phyloP scores from a whole-genome alignment of 2,797 vertebrate genomes.

The Orestias chungarensis region DNA sequence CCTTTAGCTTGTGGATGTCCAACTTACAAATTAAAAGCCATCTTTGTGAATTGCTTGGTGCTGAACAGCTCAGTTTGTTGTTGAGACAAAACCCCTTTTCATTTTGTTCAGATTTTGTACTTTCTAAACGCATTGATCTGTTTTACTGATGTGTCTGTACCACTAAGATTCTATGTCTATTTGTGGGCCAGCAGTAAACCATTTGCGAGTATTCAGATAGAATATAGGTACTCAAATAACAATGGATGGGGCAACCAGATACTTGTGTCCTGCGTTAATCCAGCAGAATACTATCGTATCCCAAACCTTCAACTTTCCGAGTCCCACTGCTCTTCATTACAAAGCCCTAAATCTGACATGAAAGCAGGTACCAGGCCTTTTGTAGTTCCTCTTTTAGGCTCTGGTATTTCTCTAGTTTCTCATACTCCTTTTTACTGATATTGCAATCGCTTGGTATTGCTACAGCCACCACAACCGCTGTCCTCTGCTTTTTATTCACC shows the following conservation, averaged over 20 bases:
- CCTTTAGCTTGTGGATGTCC: conserved; percentile 51
- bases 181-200: conserved; percentile 6
- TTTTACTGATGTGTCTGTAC: conserved; percentile 45
- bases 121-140: conserved; percentile 41
- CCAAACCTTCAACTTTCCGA: conserved; percentile 32
- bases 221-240: conserved; percentile 58
- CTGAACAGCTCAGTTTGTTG: conserved; percentile 16
- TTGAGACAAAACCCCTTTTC: conserved; percentile 23
- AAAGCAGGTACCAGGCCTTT: no score
- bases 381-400: no score
- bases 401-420: no score
- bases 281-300: conserved; percentile 37
- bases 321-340: conserved; percentile 71
- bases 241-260: conserved; percentile 46
- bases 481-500: no score
- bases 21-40: conserved; percentile 32
- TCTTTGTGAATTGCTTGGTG: conserved; percentile 4
- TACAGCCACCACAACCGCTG: no score
- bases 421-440: no score
- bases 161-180: conserved; percentile 14
- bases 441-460: no score
- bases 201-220: conserved; percentile 37
- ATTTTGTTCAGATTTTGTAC: conserved; percentile 7
- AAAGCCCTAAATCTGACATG: conserved; percentile 69
- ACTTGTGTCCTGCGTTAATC: conserved; percentile 65